Conservation (phyloP, 1,140 invertebrate genomes). For the Eurosta solidaginis region DNA sequence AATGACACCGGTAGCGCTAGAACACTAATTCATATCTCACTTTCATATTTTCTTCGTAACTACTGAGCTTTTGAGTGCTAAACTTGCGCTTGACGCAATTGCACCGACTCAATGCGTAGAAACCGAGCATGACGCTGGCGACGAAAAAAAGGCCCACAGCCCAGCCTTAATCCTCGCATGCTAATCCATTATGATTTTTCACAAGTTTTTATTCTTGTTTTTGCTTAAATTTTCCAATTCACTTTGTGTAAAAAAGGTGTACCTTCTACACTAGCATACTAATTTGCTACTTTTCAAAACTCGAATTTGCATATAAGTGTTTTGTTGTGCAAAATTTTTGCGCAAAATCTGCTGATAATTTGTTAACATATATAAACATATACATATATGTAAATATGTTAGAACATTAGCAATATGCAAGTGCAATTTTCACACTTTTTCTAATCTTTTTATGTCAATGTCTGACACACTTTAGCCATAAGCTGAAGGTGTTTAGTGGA, state of each 20-base stretch:
- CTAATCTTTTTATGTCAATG: conserved; percentile 23
- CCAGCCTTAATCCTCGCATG: no score
- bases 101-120: no score
- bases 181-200: no score
- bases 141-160: no score
- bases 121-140: no score
- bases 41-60: no score
- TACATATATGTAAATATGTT: background rate
- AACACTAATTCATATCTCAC: no score
- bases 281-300: background rate
- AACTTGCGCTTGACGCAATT: no score
- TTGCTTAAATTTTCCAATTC: no score
- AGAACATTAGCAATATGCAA: background rate
- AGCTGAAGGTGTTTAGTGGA: background rate
- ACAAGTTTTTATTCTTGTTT: no score
- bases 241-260: background rate
- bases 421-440: background rate
- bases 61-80: no score
- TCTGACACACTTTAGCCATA: conserved; percentile 11
- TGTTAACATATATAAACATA: background rate
- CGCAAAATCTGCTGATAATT: conserved; percentile 5
- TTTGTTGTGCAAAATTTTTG: conserved; percentile 13
- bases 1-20: no score
- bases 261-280: background rate
- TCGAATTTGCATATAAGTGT: background rate